Base-by-base conservation (phyloP, 2,888 invertebrate genomes). In the Scelioninae gen. 1 region DNA sequence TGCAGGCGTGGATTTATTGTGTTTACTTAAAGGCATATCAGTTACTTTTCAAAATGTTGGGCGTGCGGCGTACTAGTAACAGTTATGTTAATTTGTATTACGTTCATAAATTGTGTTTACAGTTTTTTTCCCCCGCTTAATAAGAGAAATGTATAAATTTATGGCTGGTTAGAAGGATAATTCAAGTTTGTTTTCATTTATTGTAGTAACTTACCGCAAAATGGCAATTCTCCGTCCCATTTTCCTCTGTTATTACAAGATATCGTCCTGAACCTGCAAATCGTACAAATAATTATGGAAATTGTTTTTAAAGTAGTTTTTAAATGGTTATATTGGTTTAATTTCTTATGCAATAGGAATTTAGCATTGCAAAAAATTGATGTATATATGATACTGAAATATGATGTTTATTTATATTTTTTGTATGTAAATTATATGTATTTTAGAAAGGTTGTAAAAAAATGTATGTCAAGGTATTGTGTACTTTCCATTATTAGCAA, bases 151-250 rank as follows among this genome's bases (percentile, higher is more conserved):
- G 8, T 16, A 60, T 51, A 45, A 51, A 15, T 49, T 31, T 47
- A 32, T 47, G 23, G 23, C 34, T 38, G 15, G 15, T 32, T 38
- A 38, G 9, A 34, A 4, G 55, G 15, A 34, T 43, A 40, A 47
- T 45, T 47, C 10, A 47, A 47, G 31, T 47, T 62, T 45, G 47
- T 31, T 62, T 43, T 38, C 6, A 13, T 7, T 43, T 53, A 9
- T 43, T 53, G n/a, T 43, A 9, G n/a, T 9, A 51, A 92, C 94
- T 95, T 93, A 95, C 97, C 97, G 92, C 97, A 97, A 92, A 97
- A 97, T 32, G 97, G 97, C 62, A 96, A 92, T 55, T 97, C 97
- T 7, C 95, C 95, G 34, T 95, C 95, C 97, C 97, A 97, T 89
- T 95, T 95, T 47, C 95, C 96, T 69, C 94, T 93, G 53, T 95